A percentile compares a stretch with the other conserved stretches of the same genome.
phyloP scores from a whole-genome alignment of 2,888 invertebrate genomes.

The Eristalis intricaria region DNA sequence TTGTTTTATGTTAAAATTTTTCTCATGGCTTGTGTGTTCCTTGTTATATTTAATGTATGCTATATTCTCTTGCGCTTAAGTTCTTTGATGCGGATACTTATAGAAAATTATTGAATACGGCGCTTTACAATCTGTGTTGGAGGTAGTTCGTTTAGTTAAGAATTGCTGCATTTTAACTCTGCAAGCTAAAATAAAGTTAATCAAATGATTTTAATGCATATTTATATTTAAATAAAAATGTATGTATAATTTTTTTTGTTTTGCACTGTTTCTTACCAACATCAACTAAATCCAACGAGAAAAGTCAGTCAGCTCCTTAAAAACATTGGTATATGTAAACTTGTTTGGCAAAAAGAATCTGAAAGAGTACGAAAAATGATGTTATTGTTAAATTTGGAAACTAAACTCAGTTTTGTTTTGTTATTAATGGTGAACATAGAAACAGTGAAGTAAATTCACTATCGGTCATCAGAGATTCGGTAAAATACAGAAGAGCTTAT shows the following conservation, averaged over 20 bases:
- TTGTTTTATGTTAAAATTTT: background rate
- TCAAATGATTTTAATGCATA: background rate
- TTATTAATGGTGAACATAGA: too few species aligned
- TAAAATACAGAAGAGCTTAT: too few species aligned
- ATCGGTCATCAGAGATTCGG: too few species aligned
- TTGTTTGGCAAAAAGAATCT: conserved; percentile 33
- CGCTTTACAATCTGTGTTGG: conserved; percentile 73
- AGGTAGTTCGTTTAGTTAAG: conserved; percentile 72
- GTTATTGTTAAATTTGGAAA: background rate
- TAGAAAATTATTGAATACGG: conserved; percentile 62
- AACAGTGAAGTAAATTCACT: too few species aligned
- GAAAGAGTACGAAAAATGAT: conserved; percentile 1
- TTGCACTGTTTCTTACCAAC: conserved; percentile 50
- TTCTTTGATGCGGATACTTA: conserved; percentile 56
- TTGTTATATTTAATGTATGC: background rate
- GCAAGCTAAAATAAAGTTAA: conserved; percentile 71
- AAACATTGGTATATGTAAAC: conserved; percentile 36
- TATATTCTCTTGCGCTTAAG: conserved; percentile 35
- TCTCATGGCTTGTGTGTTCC: background rate
- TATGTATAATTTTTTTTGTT: background rate
- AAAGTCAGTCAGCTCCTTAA: conserved; percentile 55
- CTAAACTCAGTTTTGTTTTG: background rate
- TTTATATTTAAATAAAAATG: background rate
- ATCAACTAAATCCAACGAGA: conserved; percentile 52
- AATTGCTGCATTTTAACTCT: conserved; percentile 74